phyloP scores from a whole-genome alignment of 2,113 vertebrate genomes.

The Scomber colias region DNA sequence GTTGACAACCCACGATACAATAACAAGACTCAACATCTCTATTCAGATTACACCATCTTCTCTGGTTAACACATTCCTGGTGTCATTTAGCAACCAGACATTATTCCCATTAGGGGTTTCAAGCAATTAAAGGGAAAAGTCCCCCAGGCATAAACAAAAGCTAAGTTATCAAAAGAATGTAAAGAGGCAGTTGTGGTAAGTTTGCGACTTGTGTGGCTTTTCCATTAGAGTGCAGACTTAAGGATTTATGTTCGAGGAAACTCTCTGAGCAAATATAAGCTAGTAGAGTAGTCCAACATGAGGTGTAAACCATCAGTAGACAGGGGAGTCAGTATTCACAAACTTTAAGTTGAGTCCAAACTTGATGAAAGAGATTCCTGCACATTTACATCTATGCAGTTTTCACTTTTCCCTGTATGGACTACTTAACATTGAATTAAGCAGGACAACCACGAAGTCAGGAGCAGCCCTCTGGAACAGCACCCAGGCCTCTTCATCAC shows the following conservation, averaged over 20 bases:
- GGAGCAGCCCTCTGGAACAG: slow-evolving; percentile 55
- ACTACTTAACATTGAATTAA: slow-evolving; percentile 14
- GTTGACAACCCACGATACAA: background rate
- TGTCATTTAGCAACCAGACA: slow-evolving; percentile 51
- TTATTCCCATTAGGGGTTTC: slow-evolving; percentile 53
- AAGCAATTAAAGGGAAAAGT: slow-evolving; percentile 56
- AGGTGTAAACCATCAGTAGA: background rate
- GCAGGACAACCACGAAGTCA: slow-evolving; percentile 12
- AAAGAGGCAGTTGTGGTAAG: slow-evolving; percentile 2
- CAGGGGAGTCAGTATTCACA: slow-evolving; percentile 4
- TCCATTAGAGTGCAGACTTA: slow-evolving; percentile 3
- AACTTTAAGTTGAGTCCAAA: background rate
- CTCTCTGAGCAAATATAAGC: background rate
- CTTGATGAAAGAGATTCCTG: no score
- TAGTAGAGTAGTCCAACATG: background rate
- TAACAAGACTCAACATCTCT: slow-evolving; percentile 13
- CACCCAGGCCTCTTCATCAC: slow-evolving; percentile 62
- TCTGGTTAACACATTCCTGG: slow-evolving; percentile 26
- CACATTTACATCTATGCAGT: no score
- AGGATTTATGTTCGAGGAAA: slow-evolving; percentile 3
- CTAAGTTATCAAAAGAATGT: background rate
- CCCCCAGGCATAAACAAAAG: slow-evolving; percentile 64
- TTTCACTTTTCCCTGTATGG: background rate
- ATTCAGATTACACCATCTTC: slow-evolving; percentile 33
- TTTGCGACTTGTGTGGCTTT: slow-evolving; percentile 24